phyloP scores from a whole-genome alignment of 2,797 vertebrate genomes.

The Galaxias olidus region DNA sequence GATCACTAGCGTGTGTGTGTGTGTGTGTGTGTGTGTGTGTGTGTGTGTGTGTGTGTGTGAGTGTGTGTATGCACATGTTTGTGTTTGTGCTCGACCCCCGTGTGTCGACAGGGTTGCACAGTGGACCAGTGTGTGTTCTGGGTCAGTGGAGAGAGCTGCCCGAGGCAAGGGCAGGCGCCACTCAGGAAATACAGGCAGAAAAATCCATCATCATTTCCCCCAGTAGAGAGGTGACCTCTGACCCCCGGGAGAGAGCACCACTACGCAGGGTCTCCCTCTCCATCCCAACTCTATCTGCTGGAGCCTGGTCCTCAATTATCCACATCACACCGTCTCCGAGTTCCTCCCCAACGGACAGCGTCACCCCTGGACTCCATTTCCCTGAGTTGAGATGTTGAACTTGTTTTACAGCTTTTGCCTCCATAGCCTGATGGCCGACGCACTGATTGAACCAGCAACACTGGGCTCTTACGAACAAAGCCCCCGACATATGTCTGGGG shows the following conservation, averaged over 20 bases:
- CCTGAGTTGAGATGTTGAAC: too few relatives aligned
- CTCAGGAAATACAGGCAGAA: conserved; percentile 17
- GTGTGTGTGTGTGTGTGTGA: conserved; percentile 2
- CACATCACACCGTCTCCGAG: too few relatives aligned
- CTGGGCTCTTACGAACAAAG: too few relatives aligned
- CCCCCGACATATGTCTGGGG: too few relatives aligned
- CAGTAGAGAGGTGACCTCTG: neutral
- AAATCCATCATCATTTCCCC: conserved; percentile 29
- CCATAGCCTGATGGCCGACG: too few relatives aligned
- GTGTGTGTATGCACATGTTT: neutral
- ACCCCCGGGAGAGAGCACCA: neutral
- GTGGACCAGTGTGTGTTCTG: conserved; percentile 19
- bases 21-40: neutral
- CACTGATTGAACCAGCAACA: too few relatives aligned
- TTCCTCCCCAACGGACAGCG: too few relatives aligned
- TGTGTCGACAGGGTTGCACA: conserved; percentile 4
- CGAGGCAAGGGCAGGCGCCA: conserved; percentile 51
- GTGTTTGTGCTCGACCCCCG: conserved; percentile 4
- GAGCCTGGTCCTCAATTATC: neutral
- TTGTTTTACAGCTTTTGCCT: too few relatives aligned
- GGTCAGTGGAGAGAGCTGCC: conserved; percentile 39
- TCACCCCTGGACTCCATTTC: too few relatives aligned
- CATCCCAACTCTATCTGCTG: neutral
- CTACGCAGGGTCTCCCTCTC: neutral
- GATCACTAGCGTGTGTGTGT: too few relatives aligned